Conservation (phyloP, 2,113 vertebrate species). For the Steatornis caripensis region DNA sequence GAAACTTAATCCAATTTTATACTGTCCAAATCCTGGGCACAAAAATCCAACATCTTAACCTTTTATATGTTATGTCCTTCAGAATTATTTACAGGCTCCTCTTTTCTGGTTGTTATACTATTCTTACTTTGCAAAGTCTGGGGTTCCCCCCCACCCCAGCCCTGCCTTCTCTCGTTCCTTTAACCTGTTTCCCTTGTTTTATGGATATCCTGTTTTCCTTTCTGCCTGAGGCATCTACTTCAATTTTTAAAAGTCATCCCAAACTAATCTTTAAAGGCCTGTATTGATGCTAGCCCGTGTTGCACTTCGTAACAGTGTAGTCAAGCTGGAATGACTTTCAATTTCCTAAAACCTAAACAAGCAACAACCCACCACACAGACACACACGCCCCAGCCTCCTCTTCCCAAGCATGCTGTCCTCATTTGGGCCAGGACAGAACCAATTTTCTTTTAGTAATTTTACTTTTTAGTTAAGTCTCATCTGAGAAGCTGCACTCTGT, state of each 20-base stretch:
- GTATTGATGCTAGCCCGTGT: background rate
- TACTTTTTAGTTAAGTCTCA: too few relatives aligned
- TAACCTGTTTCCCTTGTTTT: background rate
- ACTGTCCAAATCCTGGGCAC: background rate
- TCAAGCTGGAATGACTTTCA: constrained; percentile 23
- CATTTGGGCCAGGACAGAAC: too few relatives aligned
- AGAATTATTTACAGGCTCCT: background rate
- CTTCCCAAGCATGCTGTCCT: background rate
- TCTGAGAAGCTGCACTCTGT: too few relatives aligned
- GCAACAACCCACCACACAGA: background rate
- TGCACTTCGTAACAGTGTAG: background rate
- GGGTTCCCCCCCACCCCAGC: accelerated
- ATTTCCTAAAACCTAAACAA: background rate
- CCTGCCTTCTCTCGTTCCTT: background rate
- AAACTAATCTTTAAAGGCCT: constrained; percentile 4
- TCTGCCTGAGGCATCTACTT: background rate
- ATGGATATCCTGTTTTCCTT: background rate
- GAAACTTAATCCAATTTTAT: background rate
- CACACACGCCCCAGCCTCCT: background rate
- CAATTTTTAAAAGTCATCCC: background rate
- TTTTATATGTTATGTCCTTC: background rate
- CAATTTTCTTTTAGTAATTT: too few relatives aligned
- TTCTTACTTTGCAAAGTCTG: background rate
- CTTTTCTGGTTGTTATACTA: background rate
- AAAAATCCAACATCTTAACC: background rate